phyloP scores from a whole-genome alignment of 2,888 invertebrate species.

The Tetragonula carbonaria region DNA sequence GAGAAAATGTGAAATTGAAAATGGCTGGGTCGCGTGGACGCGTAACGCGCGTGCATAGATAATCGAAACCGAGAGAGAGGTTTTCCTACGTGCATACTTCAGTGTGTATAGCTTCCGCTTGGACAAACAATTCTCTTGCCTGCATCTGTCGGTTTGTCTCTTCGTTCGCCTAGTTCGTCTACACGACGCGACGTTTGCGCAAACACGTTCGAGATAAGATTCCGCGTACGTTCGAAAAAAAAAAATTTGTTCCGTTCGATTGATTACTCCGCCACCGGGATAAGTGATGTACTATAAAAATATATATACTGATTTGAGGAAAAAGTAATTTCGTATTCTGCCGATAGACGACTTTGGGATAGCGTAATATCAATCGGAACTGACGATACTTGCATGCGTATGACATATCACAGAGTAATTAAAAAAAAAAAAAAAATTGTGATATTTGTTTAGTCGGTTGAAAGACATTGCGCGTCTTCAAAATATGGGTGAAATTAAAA shows the following conservation, averaged over 20 bases:
- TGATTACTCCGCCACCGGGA: conserved; percentile 28
- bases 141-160: conserved; percentile 75
- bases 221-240: conserved; percentile 17
- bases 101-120: conserved; percentile 79
- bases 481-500: too few relatives aligned
- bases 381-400: too few relatives aligned
- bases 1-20: conserved; percentile 28
- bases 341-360: too few relatives aligned
- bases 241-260: conserved; percentile 47
- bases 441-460: too few relatives aligned
- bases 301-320: too few relatives aligned
- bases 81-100: conserved; percentile 67
- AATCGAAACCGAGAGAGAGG: conserved; percentile 46
- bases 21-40: conserved; percentile 38
- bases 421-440: too few relatives aligned
- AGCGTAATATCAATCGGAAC: too few relatives aligned
- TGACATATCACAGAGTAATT: too few relatives aligned
- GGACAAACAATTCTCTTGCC: conserved; percentile 79
- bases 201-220: conserved; percentile 56
- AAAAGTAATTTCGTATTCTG: too few relatives aligned
- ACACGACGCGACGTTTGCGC: conserved; percentile 66
- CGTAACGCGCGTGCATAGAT: conserved; percentile 48
- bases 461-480: too few relatives aligned
- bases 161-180: conserved; percentile 66
- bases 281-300: background rate